Evolutionary conservation across 2,888 invertebrate species (phyloP), one percentile per base, ranked within the genome.

Genomic region (Parapristionchus giblindavisi): DNA sequence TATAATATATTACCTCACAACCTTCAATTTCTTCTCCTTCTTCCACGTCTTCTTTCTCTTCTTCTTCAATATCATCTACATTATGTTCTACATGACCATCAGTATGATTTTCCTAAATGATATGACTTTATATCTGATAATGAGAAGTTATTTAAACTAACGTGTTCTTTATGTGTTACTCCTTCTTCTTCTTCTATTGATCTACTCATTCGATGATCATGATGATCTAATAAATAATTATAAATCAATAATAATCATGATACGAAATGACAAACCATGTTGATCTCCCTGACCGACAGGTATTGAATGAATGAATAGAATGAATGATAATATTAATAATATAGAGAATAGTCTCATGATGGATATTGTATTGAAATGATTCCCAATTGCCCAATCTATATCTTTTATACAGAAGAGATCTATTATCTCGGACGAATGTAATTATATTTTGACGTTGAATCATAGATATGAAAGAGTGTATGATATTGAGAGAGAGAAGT

Each of bases 361-460:
- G 52, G 66, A 5, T n/a, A n/a, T n/a, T n/a, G n/a, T n/a, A n/a
- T 51, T 48, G 66, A 27, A 68, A 34, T 34, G 56, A 27, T 29
- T 29, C 56, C n/a, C 40, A 40, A 71, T 40, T 40, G 40, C 36
- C 17, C 29, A 40, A 51, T 68, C 40, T 38, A n/a, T 6, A 54
- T 36, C 54, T 24, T 38, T 54, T 56, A 40, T 56, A 56, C 38
- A 71, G 27, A 71, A 40, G 54, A 17, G 54, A 52, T 3, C 56
- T 36, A 71, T 71, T 71, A 71, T 71, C 70, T 71, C 70, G 70
- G 70, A 56, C 56, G 56, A 71, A 40, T 32, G 70, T 71, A 71
- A 71, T 71, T 71, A 56, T 71, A 71, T 71, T 71, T 68, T 56
- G 56, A 36, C 8, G 21, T 48, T 48, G 14, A 48, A 48, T 14